These are phyloP conservation scores for Trichechus manatus DNA, from an alignment of 2,113 vertebrate species.

Conservation along the genomic window DNA sequence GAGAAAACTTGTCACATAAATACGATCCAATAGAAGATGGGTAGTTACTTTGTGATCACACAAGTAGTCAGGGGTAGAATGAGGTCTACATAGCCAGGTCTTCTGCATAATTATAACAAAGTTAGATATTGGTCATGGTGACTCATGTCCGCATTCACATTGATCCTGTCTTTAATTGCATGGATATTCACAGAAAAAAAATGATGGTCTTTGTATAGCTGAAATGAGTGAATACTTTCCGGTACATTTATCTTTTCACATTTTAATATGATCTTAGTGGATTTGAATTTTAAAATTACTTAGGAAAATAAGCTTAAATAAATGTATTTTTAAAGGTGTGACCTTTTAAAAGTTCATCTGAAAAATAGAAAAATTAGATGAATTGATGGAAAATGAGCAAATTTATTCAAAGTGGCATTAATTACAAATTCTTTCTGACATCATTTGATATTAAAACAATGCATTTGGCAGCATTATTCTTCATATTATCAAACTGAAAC, in stretches of 20 bases:
- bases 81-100: neutral
- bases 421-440: conserved; percentile 7
- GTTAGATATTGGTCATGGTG: neutral
- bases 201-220: neutral
- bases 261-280: neutral
- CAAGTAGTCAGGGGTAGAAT: neutral
- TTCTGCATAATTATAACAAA: neutral
- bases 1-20: neutral
- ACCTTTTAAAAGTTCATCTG: conserved; percentile 25
- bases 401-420: conserved; percentile 35
- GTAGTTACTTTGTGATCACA: neutral
- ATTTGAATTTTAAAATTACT: neutral
- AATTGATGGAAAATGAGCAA: neutral
- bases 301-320: neutral
- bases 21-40: neutral
- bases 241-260: neutral
- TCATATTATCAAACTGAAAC: conserved; percentile 6
- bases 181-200: neutral
- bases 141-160: neutral
- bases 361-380: neutral
- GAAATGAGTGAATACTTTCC: neutral
- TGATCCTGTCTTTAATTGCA: neutral
- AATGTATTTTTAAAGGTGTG: neutral
- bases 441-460: conserved; percentile 16
- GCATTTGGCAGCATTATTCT: neutral